Percentiles rank a stretch among this genome's conserved stretches.
phyloP scores from a whole-genome alignment of 2,113 vertebrate genomes.

The Crotalus viridis region DNA sequence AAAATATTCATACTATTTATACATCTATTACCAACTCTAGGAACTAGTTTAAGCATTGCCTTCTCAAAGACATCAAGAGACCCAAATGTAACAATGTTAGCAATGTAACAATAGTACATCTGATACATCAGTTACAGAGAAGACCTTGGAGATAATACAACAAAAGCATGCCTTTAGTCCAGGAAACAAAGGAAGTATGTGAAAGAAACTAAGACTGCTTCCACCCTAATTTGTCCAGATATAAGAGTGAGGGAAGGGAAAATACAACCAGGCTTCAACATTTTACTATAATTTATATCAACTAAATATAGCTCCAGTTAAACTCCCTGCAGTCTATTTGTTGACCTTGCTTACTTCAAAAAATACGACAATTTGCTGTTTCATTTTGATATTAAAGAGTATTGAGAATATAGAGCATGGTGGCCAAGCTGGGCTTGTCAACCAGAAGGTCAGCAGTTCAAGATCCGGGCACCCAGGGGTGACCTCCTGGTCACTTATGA shows the following conservation, averaged over 20 bases:
- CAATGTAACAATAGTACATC: background rate
- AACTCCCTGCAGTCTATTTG: background rate
- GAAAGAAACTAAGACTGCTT: background rate
- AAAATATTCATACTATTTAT: background rate
- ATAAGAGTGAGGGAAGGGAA: background rate
- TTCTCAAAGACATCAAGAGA: background rate
- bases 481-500: no score
- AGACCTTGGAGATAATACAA: background rate
- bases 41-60: background rate
- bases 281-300: background rate
- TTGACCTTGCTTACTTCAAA: background rate
- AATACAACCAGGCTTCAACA: background rate
- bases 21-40: background rate
- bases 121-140: background rate
- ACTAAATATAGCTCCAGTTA: background rate
- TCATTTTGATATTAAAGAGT: background rate
- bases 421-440: no score
- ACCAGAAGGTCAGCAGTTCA: no score
- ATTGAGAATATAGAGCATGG: background rate
- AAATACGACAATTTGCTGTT: background rate
- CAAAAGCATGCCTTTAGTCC: background rate
- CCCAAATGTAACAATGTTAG: background rate
- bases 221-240: background rate
- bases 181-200: background rate
- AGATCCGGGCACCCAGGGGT: no score